phyloP scores from a whole-genome alignment of 2,113 vertebrate genomes.

The Bubalus kerabau region DNA sequence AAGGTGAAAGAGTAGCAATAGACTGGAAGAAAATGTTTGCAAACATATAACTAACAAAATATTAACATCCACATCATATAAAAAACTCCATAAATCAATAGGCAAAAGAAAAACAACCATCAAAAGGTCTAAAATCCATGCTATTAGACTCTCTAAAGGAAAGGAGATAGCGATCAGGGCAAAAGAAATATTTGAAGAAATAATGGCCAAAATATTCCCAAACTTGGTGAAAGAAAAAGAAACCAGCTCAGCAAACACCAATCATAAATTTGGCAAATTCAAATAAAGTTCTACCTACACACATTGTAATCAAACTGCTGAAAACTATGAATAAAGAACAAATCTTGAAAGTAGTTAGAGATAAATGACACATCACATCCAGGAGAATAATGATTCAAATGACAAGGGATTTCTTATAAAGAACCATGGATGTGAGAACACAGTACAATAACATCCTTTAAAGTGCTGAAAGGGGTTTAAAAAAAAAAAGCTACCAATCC shows the following conservation, averaged over 20 bases:
- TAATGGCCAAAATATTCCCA: background rate
- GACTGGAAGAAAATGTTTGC: background rate
- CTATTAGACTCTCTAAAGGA: background rate
- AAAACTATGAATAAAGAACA: background rate
- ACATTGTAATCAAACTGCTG: background rate
- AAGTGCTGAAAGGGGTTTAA: background rate
- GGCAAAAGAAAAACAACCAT: background rate
- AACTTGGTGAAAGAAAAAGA: background rate
- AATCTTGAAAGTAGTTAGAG: background rate
- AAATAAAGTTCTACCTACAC: background rate
- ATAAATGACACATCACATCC: background rate
- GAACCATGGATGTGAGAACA: background rate
- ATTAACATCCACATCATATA: background rate
- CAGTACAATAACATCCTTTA: background rate
- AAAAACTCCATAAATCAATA: background rate
- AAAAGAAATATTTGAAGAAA: conserved; percentile 4
- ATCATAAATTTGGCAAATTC: background rate
- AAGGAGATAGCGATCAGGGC: background rate
- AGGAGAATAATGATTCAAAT: background rate
- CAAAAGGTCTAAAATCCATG: background rate
- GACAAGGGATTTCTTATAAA: background rate
- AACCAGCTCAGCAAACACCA: background rate
- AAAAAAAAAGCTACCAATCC: background rate
- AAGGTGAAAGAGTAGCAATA: background rate
- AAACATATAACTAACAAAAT: background rate